phyloP scores from a whole-genome alignment of 2,113 vertebrate species.

The Plestiodon gilberti region DNA sequence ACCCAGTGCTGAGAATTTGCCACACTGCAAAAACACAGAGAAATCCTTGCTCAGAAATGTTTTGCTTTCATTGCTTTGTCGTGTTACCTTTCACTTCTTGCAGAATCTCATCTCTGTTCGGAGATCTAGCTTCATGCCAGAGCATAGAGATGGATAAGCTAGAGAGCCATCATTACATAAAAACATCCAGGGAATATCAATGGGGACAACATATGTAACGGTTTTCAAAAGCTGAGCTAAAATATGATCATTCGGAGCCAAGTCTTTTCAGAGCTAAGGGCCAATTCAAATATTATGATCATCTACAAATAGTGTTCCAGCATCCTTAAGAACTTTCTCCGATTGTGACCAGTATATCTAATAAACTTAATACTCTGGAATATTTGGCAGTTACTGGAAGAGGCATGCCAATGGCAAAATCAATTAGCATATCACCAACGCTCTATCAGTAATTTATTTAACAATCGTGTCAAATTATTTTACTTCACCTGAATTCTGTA shows the following conservation, averaged over 20 bases:
- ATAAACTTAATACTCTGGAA: neutral
- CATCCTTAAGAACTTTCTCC: neutral
- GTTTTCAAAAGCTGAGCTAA: neutral
- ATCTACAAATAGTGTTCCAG: neutral
- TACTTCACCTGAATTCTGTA: neutral
- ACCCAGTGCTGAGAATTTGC: conserved; percentile 39
- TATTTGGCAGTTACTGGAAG: neutral
- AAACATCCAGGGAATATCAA: neutral
- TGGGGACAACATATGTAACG: neutral
- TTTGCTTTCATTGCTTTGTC: neutral
- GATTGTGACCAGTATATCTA: neutral
- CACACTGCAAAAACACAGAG: conserved; percentile 1
- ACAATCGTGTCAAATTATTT: neutral
- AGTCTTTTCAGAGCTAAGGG: neutral
- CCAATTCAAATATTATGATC: too few species aligned
- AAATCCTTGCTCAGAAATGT: conserved; percentile 17
- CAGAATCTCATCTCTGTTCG: neutral
- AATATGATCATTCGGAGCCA: neutral
- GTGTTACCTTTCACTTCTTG: neutral
- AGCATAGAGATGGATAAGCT: neutral
- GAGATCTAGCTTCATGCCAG: neutral
- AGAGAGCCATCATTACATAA: neutral
- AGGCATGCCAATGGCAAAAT: neutral
- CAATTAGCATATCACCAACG: neutral
- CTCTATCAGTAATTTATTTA: neutral